Base-by-base conservation (phyloP, 1,140 invertebrate species). In the Globodera ellingtonae region DNA sequence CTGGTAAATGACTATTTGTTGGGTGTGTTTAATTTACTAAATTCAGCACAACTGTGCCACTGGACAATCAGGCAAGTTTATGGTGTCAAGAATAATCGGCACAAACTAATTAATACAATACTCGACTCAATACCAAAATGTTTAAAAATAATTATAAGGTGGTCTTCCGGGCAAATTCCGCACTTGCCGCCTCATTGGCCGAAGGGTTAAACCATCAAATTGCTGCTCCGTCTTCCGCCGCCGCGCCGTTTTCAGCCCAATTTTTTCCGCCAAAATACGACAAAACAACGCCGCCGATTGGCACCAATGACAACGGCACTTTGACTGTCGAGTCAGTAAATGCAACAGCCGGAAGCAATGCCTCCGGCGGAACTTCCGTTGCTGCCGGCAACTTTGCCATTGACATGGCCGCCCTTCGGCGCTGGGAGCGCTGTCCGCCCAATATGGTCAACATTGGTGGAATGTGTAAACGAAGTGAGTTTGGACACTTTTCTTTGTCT, bases 391-490 rank as follows among this genome's bases (percentile, higher is more conserved):
- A 62, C 18, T 15, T 15, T 4, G 56, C 56, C 56, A 62, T 62
- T 62, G 56, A 62, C 56, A 62, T 62, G 5, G 18, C 24, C 59
- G 6, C 59, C 21, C n/a, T 52, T 18, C 46, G n/a, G 21, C 35
- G 56, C 5, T 76, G 47, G 77, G 56, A 56, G 21, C 50, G 73
- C 59, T 87, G 82, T 75, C 87, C 85, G 7, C 65, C 74, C 13
- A 84, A 81, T 47, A 88, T 76, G 62, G 74, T 84, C 47, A 88
- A 89, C 24, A 81, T 86, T n/a, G 76, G 81, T 48, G 82, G 84
- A 13, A 80, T 87, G 35, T 88, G 87, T 21, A 87, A 89, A 74
- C 74, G 86, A 79, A 84, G 84, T 88, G 62, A 82, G 88, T 80
- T 70, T 72, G 6, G 35, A 35, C 24, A 24, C 24, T 24, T 24